phyloP scores from a whole-genome alignment of 2,797 vertebrate species.

The Acridotheres tristis region DNA sequence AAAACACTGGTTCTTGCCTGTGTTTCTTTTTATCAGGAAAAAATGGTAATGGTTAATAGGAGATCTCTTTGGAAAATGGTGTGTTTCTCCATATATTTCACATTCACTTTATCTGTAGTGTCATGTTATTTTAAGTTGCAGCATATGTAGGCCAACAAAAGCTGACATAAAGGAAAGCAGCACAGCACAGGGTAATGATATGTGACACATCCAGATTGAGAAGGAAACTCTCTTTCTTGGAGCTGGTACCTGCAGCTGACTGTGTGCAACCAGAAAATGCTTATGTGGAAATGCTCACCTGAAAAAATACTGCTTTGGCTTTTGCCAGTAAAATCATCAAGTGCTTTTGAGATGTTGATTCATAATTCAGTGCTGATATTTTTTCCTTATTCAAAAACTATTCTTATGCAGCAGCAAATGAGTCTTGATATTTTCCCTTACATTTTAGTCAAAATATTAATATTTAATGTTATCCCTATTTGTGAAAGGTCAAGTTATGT shows the following conservation, averaged over 20 bases:
- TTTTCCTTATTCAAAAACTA: neutral
- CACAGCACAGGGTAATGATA: slow-evolving; percentile 1
- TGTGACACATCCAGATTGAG: slow-evolving; percentile 31
- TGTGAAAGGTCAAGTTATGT: neutral
- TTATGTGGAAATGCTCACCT: neutral
- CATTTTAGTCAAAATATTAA: neutral
- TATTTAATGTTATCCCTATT: neutral
- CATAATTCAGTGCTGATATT: neutral
- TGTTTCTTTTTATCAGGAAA: neutral
- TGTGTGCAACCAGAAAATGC: neutral
- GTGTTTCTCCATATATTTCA: neutral
- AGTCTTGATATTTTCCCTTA: neutral
- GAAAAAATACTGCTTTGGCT: neutral
- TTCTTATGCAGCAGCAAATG: neutral
- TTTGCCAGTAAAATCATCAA: neutral
- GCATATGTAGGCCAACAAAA: slow-evolving; percentile 57
- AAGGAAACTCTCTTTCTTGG: neutral
- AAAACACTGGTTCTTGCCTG: neutral
- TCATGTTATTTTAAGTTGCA: slow-evolving; percentile 52
- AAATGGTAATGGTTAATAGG: neutral
- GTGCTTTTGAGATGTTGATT: neutral
- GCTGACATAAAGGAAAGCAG: slow-evolving; percentile 22
- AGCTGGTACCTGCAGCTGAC: neutral
- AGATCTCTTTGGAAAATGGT: neutral
- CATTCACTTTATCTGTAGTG: slow-evolving; percentile 1